Evolutionary conservation across 1,140 invertebrate genomes (phyloP), one percentile per base, ranked within the genome.

Genomic region (Scaptomyza pallida): DNA sequence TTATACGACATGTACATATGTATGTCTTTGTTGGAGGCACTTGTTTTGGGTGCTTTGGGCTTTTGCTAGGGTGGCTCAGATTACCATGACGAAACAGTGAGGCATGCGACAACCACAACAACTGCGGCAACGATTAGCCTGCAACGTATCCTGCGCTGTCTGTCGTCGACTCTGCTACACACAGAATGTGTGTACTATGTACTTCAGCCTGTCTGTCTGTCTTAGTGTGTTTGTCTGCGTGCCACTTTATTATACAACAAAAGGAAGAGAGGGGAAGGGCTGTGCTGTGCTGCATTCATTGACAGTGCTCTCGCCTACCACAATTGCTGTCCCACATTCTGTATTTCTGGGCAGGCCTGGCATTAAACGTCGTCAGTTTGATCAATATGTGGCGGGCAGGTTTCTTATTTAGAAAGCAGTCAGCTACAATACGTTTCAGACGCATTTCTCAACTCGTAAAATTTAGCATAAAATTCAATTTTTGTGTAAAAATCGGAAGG

Each of bases 371-470:
- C 56, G 65, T 19, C 64, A 55, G 81, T 86, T 86, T 86, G 81
- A 86, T 86, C 81, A 88, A 86, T 86, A 86, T 56, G 43, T 44
- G 15, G 30, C 15, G 54, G 45, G 43, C 33, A 26, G 33, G 45
- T 17, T 55, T 40, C 17, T 37, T 40, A 21, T 33, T 67, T 69
- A 86, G 82, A 86, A 88, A 72, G 67, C 82, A 86, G 75, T 71
- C 75, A 75, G 82, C 79, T 70, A 86, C 83, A 65, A 62, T 63
- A 86, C 65, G 75, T 79, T 88, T 88, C 82, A 75, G 81, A 88
- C 81, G 82, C 75, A 71, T 78, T 88, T 81, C 81, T 85, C 77
- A 63, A 33, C 51, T 64, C 59, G 50, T 37, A 54, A 80, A 81
- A 5, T 50, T 77, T 37, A 23, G 9, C 40, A 63, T n/a, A 76